Evolutionary conservation across 2,888 invertebrate species (phyloP).

Genomic region (Harpalus rubripes): DNA sequence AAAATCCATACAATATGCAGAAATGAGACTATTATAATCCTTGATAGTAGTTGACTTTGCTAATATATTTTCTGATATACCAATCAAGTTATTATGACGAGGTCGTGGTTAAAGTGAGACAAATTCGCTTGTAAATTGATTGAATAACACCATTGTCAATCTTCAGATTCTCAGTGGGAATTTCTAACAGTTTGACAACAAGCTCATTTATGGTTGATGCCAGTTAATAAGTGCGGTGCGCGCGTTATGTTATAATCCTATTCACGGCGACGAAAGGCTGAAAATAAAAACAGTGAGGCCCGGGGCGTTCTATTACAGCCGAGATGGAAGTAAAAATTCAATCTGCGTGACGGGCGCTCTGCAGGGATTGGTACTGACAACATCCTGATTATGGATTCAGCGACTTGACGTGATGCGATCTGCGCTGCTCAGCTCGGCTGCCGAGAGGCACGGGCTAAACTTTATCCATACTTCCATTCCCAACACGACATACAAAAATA

Average conservation of each 20-base stretch:
- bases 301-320: conserved; percentile 62
- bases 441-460: conserved; percentile 20
- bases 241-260: conserved; percentile 50
- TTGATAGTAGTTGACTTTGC: no score
- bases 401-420: conserved; percentile 66
- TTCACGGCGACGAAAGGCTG: conserved; percentile 56
- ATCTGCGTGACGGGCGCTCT: conserved; percentile 62
- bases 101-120: conserved; percentile 33
- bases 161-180: background rate
- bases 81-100: conserved; percentile 28
- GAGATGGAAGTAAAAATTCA: conserved; percentile 66
- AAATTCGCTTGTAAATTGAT: conserved; percentile 34
- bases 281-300: conserved; percentile 49
- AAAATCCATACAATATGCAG: no score
- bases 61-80: background rate
- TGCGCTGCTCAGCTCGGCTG: conserved; percentile 39
- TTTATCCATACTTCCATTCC: background rate
- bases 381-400: conserved; percentile 66
- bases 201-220: conserved; percentile 17
- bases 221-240: conserved; percentile 55
- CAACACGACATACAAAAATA: background rate
- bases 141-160: conserved; percentile 12
- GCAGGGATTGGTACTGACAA: conserved; percentile 66
- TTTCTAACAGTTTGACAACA: conserved; percentile 38
- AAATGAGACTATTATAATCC: no score